These are phyloP conservation scores for Accipiter cooperii DNA, from an alignment of 2,113 vertebrate genomes.

Conservation along the genomic window DNA sequence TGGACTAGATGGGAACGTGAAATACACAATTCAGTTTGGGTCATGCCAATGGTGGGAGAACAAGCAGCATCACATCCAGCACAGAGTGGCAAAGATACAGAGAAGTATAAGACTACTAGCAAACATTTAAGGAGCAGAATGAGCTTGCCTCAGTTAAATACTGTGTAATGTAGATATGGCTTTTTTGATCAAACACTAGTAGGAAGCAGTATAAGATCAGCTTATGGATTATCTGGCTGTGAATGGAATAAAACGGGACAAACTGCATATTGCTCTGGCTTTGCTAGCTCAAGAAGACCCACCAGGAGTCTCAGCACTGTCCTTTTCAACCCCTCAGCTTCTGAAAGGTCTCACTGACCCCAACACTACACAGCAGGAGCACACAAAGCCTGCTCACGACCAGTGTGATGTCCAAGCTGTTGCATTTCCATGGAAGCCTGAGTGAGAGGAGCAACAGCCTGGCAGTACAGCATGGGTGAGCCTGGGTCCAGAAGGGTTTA, in stretches of 20 bases:
- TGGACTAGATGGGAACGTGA: background rate
- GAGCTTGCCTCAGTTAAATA: background rate
- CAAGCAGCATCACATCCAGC: background rate
- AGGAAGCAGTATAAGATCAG: background rate
- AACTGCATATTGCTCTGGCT: background rate
- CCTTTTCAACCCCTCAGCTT: background rate
- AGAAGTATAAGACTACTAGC: background rate
- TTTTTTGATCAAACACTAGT: background rate
- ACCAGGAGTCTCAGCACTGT: background rate
- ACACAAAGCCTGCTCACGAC: background rate
- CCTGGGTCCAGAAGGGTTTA: background rate
- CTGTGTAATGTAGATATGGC: fast-evolving
- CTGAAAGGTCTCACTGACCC: background rate
- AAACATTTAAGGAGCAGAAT: background rate
- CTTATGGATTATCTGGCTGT: background rate
- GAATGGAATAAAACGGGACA: background rate
- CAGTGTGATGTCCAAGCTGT: background rate
- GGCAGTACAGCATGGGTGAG: background rate
- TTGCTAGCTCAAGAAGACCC: background rate
- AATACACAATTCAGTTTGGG: background rate
- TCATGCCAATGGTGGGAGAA: background rate
- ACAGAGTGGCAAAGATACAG: background rate
- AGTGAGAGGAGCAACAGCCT: background rate
- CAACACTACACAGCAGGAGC: fast-evolving
- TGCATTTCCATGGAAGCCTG: background rate